Evolutionary conservation across 2,888 invertebrate genomes (phyloP), one percentile per base, ranked within the genome.

Genomic region (Flabesymbios commensalis): DNA sequence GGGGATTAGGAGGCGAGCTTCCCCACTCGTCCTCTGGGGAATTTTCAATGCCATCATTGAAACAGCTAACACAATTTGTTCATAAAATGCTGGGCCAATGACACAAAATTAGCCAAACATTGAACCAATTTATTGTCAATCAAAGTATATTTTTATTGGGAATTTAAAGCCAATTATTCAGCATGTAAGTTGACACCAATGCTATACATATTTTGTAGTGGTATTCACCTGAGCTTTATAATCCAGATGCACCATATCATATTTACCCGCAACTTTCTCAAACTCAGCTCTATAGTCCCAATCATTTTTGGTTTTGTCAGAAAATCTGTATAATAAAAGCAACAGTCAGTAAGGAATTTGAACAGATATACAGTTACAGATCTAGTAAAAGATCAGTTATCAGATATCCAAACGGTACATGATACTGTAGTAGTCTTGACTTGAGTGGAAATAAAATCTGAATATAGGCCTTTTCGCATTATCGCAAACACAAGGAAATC

Each of bases 231-330:
- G 72, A 47, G 69, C 71, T 31, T 74, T 76, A 69, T 83, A 84
- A 67, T 85, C 84, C 74, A 84, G 78, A 55, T 80, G 67, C 3
- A 84, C 69, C 36, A 84, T 61, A 67, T 85, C 85, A 72, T 85
- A 85, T 67, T 85, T 85, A 17, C 85, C 85, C 24, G 75, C 61
- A 42, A 79, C 72, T 71, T 86, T 84, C 42, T 68, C 70, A 75
- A 86, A 85, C 3, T 69, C 63, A 0, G 74, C 67, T 48, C 81
- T 66, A 3, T 74, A 65, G 17, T 69, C 68, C 83, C 85, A 86
- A 24, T 82, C 74, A 73, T 86, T 86, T 53, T 74, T 75, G 5
- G 86, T 86, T 69, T 86, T 86, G 61, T 84, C 85, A 43, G 65
- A 48, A 73, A 86, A 86, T 64, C 83, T 84, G 64, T 26, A 69